These are phyloP conservation scores for Mesembrinibis cayennensis DNA, from an alignment of 2,113 vertebrate species.

Conservation along the genomic window DNA sequence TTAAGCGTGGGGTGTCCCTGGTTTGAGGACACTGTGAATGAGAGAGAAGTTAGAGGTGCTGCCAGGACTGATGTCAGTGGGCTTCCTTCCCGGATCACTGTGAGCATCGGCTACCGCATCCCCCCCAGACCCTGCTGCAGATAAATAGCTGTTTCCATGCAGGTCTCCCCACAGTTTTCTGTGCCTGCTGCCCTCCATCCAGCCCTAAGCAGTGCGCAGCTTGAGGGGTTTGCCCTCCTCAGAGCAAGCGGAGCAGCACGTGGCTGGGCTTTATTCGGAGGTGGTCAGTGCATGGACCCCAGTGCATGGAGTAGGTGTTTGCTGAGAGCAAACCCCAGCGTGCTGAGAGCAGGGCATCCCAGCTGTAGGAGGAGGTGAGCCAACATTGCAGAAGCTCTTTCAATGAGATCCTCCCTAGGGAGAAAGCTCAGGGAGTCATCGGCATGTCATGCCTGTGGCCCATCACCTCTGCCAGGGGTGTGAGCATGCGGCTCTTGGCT, in stretches of 20 bases:
- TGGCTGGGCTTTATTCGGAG: background rate
- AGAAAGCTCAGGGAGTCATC: background rate
- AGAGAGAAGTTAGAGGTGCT: background rate
- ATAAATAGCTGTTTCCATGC: background rate
- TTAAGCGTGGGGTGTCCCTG: background rate
- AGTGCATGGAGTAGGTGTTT: rapidly evolving
- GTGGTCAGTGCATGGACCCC: rapidly evolving
- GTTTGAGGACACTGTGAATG: background rate
- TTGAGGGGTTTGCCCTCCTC: background rate
- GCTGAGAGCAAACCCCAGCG: background rate
- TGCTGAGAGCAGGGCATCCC: background rate
- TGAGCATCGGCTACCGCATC: background rate
- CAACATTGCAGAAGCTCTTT: background rate
- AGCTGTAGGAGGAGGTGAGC: background rate
- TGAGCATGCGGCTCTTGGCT: background rate
- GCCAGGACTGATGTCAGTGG: background rate
- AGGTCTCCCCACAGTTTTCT: background rate
- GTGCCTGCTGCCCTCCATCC: background rate
- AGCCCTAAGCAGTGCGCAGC: background rate
- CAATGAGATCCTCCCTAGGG: background rate
- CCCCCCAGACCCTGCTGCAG: background rate
- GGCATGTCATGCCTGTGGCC: background rate
- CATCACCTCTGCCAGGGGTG: background rate
- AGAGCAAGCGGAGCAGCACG: rapidly evolving
- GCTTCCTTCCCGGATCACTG: rapidly evolving